Base-by-base conservation (phyloP, 2,888 invertebrate genomes). In the Scotopteryx bipunctaria region DNA sequence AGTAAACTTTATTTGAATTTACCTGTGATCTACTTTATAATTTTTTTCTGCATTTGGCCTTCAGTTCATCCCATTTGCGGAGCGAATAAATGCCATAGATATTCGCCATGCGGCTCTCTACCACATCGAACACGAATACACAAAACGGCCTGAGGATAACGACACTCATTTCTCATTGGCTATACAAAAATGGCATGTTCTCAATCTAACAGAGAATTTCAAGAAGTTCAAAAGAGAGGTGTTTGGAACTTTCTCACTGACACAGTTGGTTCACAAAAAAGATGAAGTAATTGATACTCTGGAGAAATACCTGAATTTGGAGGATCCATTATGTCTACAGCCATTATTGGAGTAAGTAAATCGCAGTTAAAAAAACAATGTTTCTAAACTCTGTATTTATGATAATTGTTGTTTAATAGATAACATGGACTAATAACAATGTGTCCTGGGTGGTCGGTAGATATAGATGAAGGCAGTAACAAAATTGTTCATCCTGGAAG, bases 61-160 rank as follows among this genome's bases (percentile, higher is more conserved):
- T 9, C 78, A 97, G 97, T 97, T 96, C 77, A 93, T 95, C 80
- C 94, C 96, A 3, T 98, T 99, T 85, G 93, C 95, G 14, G 97
- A 98, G 64, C 93, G 97, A 44, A 94, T 99, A 29, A 93, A 94
- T 64, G 93, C 94, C 61, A 95, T 98, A 50, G 96, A 97, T 75
- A 93, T 98, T 31, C 88, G 93, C 1, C 92, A 91, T 72, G 95
- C 97, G 83, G 95, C 98, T 1, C 93, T 97, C 27, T 97, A 97
- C 76, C 94, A 94, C 69, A 94, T 98, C 40, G 93, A 93, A 17
- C 96, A 96, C 80, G 93, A 92, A 60, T 94, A 97, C 77, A 93
- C 95, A 46, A 92, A 93, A 59, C 91, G 92, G 5, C 93, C 93
- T 4, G 94, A 94, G 62, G 94, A 94, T 43, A 87, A 92, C 41